These are phyloP conservation scores for Eretmochelys imbricata DNA, from an alignment of 2,113 vertebrate species.

Conservation along the genomic window DNA sequence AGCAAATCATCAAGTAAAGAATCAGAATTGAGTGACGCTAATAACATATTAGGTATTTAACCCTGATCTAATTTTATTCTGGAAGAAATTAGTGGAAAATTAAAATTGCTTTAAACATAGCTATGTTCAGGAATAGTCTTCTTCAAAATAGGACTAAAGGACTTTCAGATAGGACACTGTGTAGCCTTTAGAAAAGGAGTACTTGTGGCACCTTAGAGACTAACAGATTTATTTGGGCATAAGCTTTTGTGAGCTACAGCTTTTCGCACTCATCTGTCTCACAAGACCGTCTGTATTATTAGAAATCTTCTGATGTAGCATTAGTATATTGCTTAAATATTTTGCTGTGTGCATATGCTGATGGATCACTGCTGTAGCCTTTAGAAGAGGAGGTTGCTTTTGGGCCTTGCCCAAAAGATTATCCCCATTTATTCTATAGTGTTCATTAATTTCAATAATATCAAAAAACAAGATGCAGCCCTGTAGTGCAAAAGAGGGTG, in stretches of 20 bases:
- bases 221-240: too few species aligned
- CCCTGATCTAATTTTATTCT: background rate
- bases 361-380: background rate
- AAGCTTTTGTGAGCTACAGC: too few species aligned
- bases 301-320: background rate
- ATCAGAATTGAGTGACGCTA: slow-evolving; percentile 59
- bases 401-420: background rate
- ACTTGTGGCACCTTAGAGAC: too few species aligned
- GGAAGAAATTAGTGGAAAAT: background rate
- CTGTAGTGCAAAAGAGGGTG: background rate
- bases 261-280: background rate
- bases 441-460: background rate
- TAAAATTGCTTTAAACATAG: background rate
- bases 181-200: too few species aligned
- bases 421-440: background rate
- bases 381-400: background rate
- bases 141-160: background rate
- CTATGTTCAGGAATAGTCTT: background rate
- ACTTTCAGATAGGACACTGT: background rate
- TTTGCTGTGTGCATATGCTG: background rate
- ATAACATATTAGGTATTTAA: slow-evolving; percentile 70
- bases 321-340: background rate
- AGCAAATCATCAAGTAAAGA: slow-evolving; percentile 72
- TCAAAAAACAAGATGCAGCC: background rate
- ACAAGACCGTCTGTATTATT: background rate